Base-by-base conservation (phyloP, 2,888 invertebrate genomes). In the Philaethria dido region DNA sequence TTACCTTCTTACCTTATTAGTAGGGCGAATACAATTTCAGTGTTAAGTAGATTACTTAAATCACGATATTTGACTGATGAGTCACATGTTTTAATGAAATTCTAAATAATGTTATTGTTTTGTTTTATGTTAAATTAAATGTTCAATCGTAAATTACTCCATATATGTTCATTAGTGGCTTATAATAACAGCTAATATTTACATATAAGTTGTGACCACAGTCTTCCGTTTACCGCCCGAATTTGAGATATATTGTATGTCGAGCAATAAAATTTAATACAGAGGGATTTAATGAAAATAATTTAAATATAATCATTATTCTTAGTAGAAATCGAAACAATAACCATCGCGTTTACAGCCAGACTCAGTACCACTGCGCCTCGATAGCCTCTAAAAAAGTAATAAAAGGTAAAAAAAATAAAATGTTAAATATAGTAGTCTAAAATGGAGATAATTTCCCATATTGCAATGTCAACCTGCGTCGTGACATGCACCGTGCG, bases 401-500 rank as follows among this genome's bases (percentile, higher is more conserved):
- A n/a, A n/a, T n/a, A n/a, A n/a, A n/a, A n/a, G n/a, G n/a, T n/a
- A n/a, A n/a, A n/a, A n/a, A n/a, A n/a, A n/a, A n/a, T n/a, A n/a
- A n/a, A n/a, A 13, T 13, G 13, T 39, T 3, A 39, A 39, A 13
- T 39, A 13, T 39, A 13, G 3, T 13, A 13, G 22, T 14, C 42
- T 6, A 16, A 59, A 45, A 59, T 57, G 39, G 39, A 25, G 4
- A 3, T 8, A 36, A 61, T 45, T 47, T 50, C 16, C 29, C 50
- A 65, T 29, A 52, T 64, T 45, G 65, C 62, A 60, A 69, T 69
- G 64, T 62, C 63, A 48, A 62, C 14, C 25, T 33, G 60, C 54
- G 29, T 72, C 72, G 70, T 70, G 66, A 70, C 68, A 54, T 36
- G 47, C 54, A 68, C 68, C 72, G 66, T 72, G 72, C 70, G 72